Evolutionary conservation across 2,888 invertebrate genomes (phyloP).

Genomic region (Lycaena phlaeas): DNA sequence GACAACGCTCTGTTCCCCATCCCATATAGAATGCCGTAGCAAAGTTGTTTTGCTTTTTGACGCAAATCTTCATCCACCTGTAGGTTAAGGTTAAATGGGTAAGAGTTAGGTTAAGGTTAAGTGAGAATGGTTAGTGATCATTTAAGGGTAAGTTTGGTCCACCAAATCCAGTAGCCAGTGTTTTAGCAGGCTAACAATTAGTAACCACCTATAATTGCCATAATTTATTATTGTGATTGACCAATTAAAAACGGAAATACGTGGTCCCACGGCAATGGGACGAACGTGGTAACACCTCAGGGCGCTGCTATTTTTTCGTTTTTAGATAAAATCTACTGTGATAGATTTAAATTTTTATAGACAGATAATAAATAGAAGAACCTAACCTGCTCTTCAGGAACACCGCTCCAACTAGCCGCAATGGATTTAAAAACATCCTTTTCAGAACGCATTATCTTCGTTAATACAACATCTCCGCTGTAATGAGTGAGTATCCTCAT

Average conservation of each 20-base stretch:
- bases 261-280: too few species aligned
- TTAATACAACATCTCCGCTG: constrained; percentile 81
- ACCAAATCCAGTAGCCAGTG: background rate
- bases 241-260: too few species aligned
- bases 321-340: too few species aligned
- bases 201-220: background rate
- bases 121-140: too few species aligned
- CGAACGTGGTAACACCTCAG: too few species aligned
- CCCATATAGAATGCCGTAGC: constrained; percentile 98
- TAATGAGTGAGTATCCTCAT: constrained; percentile 94
- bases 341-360: too few species aligned
- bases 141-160: too few species aligned
- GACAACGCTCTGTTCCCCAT: constrained; percentile 90
- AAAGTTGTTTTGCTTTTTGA: constrained; percentile 92
- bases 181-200: background rate
- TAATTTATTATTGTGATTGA: too few species aligned
- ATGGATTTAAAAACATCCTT: constrained; percentile 89
- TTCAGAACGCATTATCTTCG: constrained; percentile 76
- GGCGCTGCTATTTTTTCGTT: too few species aligned
- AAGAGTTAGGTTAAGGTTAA: background rate
- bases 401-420: constrained; percentile 87
- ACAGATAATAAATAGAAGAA: constrained; percentile 8
- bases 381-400: constrained; percentile 75
- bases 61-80: constrained; percentile 84
- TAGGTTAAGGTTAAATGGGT: background rate